These are phyloP conservation scores for Natrix natrix DNA, from an alignment of 2,797 vertebrate species.

Conservation along the genomic window DNA sequence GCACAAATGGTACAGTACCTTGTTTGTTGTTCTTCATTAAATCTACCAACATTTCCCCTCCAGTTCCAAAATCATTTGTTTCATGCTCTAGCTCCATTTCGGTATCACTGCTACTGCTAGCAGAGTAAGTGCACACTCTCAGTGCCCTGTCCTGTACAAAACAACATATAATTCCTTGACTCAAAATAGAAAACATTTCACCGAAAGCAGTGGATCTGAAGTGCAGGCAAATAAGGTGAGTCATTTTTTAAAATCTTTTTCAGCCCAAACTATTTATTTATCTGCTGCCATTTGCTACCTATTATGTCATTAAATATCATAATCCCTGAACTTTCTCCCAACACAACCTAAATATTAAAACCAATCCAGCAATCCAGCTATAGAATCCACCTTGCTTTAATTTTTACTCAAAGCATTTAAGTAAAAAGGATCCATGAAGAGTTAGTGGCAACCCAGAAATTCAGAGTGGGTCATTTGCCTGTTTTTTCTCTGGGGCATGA, in stretches of 20 bases:
- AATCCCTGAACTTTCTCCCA: conserved; percentile 11
- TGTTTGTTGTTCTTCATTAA: conserved; percentile 67
- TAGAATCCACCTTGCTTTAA: not conserved
- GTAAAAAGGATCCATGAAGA: not conserved
- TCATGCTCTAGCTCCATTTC: conserved; percentile 73
- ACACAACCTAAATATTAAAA: not conserved
- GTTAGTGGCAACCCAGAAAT: not conserved
- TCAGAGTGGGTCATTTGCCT: not conserved
- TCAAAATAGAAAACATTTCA: conserved; percentile 17
- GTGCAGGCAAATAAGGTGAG: not conserved
- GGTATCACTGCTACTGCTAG: conserved; percentile 71
- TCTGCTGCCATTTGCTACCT: not conserved
- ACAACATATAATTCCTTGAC: conserved; percentile 25
- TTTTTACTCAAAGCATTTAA: not conserved
- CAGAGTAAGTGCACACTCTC: conserved; percentile 74
- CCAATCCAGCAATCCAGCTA: conserved; percentile 5
- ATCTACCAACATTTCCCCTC: conserved; percentile 69
- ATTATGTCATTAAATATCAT: conserved; percentile 19
- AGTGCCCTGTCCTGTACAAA: conserved; percentile 73
- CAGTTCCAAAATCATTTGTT: conserved; percentile 59
- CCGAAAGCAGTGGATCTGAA: not conserved
- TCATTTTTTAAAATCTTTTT: conserved; percentile 15
- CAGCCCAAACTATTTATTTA: conserved; percentile 13
- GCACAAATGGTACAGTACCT: conserved; percentile 68
- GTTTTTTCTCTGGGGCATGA: not conserved